Evolutionary conservation across 2,113 vertebrate genomes (phyloP).

Genomic region (Solea senegalensis): DNA sequence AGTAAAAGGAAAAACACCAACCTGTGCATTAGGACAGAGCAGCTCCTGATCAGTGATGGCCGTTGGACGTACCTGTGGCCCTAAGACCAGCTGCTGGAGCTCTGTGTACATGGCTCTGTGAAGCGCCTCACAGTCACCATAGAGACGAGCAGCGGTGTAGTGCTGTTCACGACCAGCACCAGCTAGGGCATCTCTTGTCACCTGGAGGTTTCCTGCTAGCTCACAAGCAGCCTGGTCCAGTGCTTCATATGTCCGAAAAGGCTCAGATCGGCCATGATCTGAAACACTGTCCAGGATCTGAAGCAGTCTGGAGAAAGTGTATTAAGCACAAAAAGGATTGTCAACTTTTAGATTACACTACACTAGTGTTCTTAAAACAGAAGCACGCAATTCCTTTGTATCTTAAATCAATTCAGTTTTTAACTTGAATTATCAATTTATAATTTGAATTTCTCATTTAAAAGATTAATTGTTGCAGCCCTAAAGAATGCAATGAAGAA

Average conservation of each 20-base stretch:
- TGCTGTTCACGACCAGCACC: constrained; percentile 76
- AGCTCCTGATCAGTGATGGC: constrained; percentile 72
- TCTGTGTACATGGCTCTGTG: constrained; percentile 80
- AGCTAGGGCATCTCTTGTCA: constrained; percentile 74
- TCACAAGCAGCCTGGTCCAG: constrained; percentile 82
- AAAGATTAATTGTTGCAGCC: no score
- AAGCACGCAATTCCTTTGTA: no score
- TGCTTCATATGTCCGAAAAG: constrained; percentile 86
- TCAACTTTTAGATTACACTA: no score
- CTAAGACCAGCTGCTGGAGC: constrained; percentile 83
- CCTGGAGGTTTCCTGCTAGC: constrained; percentile 78
- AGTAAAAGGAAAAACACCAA: constrained; percentile 64
- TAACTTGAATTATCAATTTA: no score
- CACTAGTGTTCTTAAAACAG: no score
- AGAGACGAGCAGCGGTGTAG: constrained; percentile 74
- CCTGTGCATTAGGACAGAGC: constrained; percentile 82
- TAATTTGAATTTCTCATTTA: no score
- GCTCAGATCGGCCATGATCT: constrained; percentile 78
- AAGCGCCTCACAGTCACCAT: constrained; percentile 80
- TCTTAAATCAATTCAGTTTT: no score
- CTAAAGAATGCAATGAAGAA: no score
- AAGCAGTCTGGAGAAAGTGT: constrained; percentile 80
- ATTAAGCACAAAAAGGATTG: no score
- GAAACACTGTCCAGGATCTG: constrained; percentile 81
- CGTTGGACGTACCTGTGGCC: constrained; percentile 82